Conservation (phyloP, 2,797 vertebrate species). For the Periparus ater region DNA sequence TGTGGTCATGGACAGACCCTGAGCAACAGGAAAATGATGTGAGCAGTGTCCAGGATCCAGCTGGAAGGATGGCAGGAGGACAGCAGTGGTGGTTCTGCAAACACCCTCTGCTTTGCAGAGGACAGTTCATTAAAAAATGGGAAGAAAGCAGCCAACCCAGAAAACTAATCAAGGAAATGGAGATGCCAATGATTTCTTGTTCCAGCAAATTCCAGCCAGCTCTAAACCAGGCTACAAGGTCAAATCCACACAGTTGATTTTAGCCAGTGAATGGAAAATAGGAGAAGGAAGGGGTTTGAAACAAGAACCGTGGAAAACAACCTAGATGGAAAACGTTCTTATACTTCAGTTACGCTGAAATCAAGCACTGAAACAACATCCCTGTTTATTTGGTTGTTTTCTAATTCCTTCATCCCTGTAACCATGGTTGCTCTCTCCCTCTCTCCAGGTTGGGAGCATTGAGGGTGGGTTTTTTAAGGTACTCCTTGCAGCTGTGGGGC, state of each 20-base stretch:
- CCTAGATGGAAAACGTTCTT: background rate
- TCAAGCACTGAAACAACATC: background rate
- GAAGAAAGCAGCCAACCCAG: background rate
- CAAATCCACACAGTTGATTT: background rate
- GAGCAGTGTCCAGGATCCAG: accelerated
- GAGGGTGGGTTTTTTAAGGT: background rate
- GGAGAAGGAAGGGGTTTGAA: background rate
- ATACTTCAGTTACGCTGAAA: background rate
- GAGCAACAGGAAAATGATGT: background rate
- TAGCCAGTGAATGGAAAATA: background rate
- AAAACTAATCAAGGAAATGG: conserved; percentile 44
- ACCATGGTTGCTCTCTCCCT: conserved; percentile 9
- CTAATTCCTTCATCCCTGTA: background rate
- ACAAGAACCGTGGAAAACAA: background rate
- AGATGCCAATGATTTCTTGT: background rate
- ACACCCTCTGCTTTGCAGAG: background rate
- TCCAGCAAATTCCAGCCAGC: background rate
- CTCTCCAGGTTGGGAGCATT: accelerated
- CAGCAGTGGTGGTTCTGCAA: background rate
- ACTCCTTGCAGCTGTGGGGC: background rate
- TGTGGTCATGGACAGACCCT: background rate
- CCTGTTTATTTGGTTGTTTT: background rate
- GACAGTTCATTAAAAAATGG: background rate
- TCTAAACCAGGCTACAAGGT: background rate
- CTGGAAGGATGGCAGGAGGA: background rate